These are phyloP conservation scores for Seira musarum DNA, from an alignment of 2,888 invertebrate species.

Conservation along the genomic window DNA sequence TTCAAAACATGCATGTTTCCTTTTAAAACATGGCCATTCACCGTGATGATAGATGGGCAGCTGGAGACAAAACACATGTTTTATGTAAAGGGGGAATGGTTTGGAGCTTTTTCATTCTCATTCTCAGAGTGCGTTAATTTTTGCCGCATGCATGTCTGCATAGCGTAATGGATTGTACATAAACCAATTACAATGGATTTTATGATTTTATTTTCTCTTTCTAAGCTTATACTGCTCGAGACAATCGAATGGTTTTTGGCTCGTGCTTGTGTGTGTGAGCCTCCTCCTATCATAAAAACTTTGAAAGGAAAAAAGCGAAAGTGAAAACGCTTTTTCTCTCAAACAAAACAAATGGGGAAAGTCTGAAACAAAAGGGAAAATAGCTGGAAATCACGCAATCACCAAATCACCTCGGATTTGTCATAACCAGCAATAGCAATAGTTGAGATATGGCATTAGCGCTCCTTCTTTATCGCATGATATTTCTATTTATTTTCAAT, in stretches of 20 bases:
- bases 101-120: background rate
- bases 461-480: background rate
- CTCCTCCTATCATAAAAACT: no score
- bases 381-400: conserved; percentile 62
- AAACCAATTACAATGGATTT: background rate
- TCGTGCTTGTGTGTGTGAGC: no score
- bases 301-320: background rate
- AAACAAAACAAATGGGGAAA: conserved; percentile 27
- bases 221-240: background rate
- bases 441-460: no score
- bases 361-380: conserved; percentile 52
- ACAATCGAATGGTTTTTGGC: background rate
- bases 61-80: background rate
- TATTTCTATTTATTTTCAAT: background rate
- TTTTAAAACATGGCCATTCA: background rate
- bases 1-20: background rate
- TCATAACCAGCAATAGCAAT: conserved; percentile 32
- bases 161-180: background rate
- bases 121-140: background rate
- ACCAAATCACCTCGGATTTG: conserved; percentile 63
- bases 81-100: background rate
- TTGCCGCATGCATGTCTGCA: background rate
- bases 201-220: background rate
- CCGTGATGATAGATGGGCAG: background rate
- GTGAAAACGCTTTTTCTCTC: background rate